Evolutionary conservation across 2,797 vertebrate genomes (phyloP).

Genomic region (Avahi laniger): DNA sequence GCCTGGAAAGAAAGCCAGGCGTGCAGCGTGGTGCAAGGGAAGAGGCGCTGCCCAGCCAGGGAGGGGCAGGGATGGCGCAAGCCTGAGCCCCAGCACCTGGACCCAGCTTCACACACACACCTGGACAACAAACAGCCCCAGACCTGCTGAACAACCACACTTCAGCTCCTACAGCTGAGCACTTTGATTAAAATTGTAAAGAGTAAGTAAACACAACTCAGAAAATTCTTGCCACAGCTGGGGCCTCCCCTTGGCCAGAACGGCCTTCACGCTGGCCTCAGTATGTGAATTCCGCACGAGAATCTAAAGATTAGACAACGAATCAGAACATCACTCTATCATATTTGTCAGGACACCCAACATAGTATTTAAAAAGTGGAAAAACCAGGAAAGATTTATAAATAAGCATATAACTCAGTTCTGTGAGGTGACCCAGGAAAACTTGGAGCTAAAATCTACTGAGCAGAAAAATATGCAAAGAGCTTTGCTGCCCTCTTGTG

Average conservation of each 20-base stretch:
- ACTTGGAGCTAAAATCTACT: neutral
- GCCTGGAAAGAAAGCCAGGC: too few relatives aligned
- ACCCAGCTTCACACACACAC: neutral
- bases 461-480: constrained; percentile 42
- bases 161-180: neutral
- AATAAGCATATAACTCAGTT: neutral
- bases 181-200: too few relatives aligned
- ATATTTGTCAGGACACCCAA: neutral
- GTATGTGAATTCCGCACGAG: accelerated
- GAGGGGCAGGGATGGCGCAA: accelerated
- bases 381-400: neutral
- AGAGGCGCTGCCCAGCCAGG: too few relatives aligned
- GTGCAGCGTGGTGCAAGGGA: too few relatives aligned
- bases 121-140: neutral
- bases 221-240: neutral
- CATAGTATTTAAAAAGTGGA: neutral
- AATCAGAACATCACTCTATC: too few relatives aligned
- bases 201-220: neutral
- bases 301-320: neutral
- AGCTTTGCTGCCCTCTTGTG: constrained; percentile 83
- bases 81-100: neutral
- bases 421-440: neutral
- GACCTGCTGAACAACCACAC: neutral
- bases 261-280: neutral
- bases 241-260: too few relatives aligned